A percentile compares a stretch with the other conserved stretches of the same genome.
Conservation (phyloP, 2,797 vertebrate species). For the Oreochromis mossambicus region DNA sequence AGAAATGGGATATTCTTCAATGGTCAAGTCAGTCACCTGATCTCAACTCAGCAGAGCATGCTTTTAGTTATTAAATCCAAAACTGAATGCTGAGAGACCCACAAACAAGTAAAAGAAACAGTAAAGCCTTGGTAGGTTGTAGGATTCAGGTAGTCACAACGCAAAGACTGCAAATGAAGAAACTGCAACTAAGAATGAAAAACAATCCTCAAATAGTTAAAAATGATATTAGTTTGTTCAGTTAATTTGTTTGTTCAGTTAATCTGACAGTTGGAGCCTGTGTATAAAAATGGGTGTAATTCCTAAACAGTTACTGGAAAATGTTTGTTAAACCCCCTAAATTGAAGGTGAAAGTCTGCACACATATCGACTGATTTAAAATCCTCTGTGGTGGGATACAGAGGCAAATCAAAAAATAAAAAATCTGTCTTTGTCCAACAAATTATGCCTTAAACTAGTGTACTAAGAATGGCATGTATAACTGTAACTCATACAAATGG, state of each 20-base stretch:
- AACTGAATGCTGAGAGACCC: background rate
- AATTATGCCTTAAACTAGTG: background rate
- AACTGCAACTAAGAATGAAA: background rate
- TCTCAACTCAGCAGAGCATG: background rate
- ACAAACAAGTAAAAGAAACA: background rate
- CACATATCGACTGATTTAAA: background rate
- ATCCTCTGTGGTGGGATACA: background rate
- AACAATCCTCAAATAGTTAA: background rate
- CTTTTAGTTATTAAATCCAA: background rate
- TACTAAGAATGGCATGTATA: background rate
- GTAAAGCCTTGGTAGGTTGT: background rate
- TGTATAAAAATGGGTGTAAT: background rate
- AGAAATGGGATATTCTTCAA: background rate
- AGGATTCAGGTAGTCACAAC: accelerated
- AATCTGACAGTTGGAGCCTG: background rate
- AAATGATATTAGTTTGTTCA: background rate
- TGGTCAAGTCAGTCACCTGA: background rate
- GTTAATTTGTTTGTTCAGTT: background rate
- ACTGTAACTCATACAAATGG: background rate
- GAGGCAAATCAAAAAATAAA: background rate
- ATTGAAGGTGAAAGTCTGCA: background rate
- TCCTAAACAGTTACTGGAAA: background rate
- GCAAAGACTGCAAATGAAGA: background rate
- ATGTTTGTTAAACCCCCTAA: background rate
- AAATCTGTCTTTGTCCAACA: background rate